phyloP scores from a whole-genome alignment of 1,140 invertebrate species.

The Drosophila kikkawai region DNA sequence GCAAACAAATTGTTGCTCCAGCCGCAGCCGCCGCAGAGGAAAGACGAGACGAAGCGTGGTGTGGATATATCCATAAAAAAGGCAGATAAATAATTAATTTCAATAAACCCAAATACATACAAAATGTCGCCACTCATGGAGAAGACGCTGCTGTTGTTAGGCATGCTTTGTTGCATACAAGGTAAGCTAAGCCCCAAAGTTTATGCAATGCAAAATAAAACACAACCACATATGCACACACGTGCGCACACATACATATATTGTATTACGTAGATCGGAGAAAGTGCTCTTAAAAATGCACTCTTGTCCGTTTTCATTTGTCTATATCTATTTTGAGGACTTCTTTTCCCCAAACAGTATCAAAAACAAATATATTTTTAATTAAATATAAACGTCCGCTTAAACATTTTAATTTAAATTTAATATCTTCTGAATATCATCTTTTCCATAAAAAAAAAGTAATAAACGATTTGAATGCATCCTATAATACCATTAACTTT shows the following conservation, averaged over 20 bases:
- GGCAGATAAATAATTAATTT: constrained; percentile 30
- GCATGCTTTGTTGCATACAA: constrained; percentile 79
- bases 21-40: constrained; percentile 12
- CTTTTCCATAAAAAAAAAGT: neutral
- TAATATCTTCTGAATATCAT: neutral
- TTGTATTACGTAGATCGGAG: constrained; percentile 1
- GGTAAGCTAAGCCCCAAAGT: constrained; percentile 67
- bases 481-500: neutral
- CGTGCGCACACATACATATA: neutral
- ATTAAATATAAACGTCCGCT: neutral
- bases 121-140: constrained; percentile 79
- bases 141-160: constrained; percentile 72
- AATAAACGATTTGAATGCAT: neutral
- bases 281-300: constrained; percentile 4
- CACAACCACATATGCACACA: constrained; percentile 2
- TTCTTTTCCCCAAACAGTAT: neutral
- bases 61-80: constrained; percentile 5
- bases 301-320: neutral
- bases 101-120: constrained; percentile 30
- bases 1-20: constrained; percentile 48
- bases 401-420: neutral
- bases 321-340: neutral
- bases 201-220: constrained; percentile 44
- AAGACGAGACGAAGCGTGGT: constrained; percentile 10
- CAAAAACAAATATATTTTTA: too few species aligned